Conservation (phyloP, 64 coral and sea anemone genomes). For the Trachythela sp. region DNA sequence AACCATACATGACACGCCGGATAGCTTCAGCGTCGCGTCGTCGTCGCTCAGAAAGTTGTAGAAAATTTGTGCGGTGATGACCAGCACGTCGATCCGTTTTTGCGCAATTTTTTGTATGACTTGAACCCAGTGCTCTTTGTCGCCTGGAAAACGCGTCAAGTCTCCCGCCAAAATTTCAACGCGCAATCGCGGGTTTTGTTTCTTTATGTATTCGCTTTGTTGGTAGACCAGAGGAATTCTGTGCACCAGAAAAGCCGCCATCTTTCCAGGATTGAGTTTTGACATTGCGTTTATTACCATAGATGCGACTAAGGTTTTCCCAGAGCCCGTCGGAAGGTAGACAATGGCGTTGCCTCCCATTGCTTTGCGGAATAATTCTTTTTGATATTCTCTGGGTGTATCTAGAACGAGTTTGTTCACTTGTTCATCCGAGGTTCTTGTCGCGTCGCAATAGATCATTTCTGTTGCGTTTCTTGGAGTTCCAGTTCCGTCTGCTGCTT, state of each 20-base stretch:
- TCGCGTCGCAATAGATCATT: conserved; percentile 68
- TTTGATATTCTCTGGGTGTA: conserved; percentile 69
- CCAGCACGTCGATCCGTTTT: conserved; percentile 65
- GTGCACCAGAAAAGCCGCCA: conserved; percentile 82
- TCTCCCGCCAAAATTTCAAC: conserved; percentile 76
- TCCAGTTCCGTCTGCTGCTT: background rate
- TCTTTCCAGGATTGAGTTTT: conserved; percentile 73
- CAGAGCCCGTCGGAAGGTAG: conserved; percentile 90
- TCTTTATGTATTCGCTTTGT: conserved; percentile 79
- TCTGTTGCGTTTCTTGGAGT: background rate
- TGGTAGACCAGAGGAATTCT: conserved; percentile 81
- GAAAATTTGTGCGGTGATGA: conserved; percentile 85
- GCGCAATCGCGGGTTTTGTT: conserved; percentile 54
- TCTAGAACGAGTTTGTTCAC: conserved; percentile 46
- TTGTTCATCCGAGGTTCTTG: conserved; percentile 17
- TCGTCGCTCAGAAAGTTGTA: conserved; percentile 72
- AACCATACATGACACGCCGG: conserved; percentile 66
- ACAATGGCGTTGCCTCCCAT: conserved; percentile 73
- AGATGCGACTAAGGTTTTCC: conserved; percentile 76
- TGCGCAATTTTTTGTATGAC: conserved; percentile 51
- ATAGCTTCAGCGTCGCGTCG: conserved; percentile 40
- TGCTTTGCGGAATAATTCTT: conserved; percentile 66
- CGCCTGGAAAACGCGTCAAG: conserved; percentile 45
- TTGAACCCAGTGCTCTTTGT: conserved; percentile 49
- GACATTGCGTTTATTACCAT: conserved; percentile 85